Evolutionary conservation across 2,797 vertebrate species (phyloP).

Genomic region (Dallia pectoralis): DNA sequence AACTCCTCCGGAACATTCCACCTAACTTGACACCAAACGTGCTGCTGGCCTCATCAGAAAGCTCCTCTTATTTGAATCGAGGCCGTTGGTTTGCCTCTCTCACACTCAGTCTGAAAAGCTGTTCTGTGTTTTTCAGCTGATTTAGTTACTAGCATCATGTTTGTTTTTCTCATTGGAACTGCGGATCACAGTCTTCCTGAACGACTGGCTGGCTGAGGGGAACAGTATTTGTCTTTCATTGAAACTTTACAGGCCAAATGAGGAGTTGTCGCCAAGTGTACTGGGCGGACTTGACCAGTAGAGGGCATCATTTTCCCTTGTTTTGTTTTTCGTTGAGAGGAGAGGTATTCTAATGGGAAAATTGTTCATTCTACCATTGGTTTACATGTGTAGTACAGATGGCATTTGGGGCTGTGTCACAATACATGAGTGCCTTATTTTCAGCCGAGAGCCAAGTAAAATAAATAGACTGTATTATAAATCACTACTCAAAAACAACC

Average conservation of each 20-base stretch:
- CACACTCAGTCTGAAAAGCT: background rate
- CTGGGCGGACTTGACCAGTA: constrained; percentile 47
- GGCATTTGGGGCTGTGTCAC: background rate
- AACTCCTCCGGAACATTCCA: constrained; percentile 9
- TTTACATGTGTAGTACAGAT: background rate
- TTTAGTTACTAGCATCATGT: constrained; percentile 6
- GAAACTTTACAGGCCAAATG: background rate
- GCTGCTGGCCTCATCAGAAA: background rate
- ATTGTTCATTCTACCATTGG: background rate
- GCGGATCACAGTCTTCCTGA: background rate
- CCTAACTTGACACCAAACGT: background rate
- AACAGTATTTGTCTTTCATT: constrained; percentile 17
- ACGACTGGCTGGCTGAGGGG: background rate
- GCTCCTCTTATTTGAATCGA: background rate
- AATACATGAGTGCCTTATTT: background rate
- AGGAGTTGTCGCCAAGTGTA: constrained; percentile 13
- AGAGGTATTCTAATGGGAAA: background rate
- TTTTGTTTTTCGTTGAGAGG: background rate
- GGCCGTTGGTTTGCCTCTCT: constrained; percentile 5
- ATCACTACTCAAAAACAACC: background rate
- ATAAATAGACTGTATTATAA: background rate
- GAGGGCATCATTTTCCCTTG: constrained; percentile 53
- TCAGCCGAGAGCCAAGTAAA: background rate
- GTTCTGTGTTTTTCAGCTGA: constrained; percentile 11
- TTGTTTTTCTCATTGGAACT: constrained; percentile 8